Evolutionary conservation across 2,888 invertebrate species (phyloP).

Genomic region (Morpho deidamia): DNA sequence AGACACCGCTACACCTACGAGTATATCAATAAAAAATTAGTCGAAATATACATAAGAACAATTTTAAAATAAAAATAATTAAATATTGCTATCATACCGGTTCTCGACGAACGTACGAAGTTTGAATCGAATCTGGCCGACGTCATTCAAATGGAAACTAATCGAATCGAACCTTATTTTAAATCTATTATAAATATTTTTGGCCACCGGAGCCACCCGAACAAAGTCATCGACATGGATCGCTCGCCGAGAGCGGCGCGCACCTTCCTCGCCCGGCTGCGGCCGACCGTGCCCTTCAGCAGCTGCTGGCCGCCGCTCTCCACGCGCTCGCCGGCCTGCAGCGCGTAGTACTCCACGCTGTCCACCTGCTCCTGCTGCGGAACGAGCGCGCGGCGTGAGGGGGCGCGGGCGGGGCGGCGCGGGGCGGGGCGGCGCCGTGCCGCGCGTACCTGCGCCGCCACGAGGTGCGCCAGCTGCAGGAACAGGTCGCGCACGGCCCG

Average conservation of each 20-base stretch:
- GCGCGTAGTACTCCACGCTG: slow-evolving; percentile 82
- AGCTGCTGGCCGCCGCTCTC: slow-evolving; percentile 76
- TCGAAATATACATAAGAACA: no score
- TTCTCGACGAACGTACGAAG: no score
- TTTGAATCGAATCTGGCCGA: no score
- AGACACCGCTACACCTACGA: no score
- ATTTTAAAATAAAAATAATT: no score
- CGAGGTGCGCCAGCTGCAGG: slow-evolving; percentile 87
- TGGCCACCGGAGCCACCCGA: no score
- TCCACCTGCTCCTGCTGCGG: slow-evolving; percentile 82
- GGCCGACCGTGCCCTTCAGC: slow-evolving; percentile 67
- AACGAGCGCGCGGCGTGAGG: background rate
- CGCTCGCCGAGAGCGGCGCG: background rate
- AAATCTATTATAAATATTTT: no score
- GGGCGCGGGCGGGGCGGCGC: background rate
- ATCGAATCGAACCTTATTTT: no score
- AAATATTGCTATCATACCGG: no score
- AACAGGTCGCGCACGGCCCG: slow-evolving; percentile 89
- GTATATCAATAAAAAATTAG: no score
- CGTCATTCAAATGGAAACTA: no score
- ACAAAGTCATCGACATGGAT: no score
- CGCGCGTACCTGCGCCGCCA: slow-evolving; percentile 82
- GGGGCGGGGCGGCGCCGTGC: background rate
- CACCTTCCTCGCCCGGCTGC: slow-evolving; percentile 74
- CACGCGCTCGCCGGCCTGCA: slow-evolving; percentile 78